Conservation (phyloP, 1,140 invertebrate species). For the Trachymyrmex septentrionalis region DNA sequence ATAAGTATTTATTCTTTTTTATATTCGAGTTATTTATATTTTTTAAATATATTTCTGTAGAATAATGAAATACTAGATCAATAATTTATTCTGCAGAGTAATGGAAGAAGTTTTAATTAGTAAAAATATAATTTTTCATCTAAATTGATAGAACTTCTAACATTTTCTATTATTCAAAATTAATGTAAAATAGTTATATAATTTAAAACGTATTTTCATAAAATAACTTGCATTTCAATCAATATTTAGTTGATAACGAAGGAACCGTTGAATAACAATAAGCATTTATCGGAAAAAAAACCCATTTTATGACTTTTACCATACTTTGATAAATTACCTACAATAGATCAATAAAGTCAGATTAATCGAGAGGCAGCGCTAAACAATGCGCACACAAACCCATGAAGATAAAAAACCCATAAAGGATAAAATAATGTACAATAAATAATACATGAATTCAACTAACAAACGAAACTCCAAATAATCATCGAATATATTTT, state of each 20-base stretch:
- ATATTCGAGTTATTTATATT: not conserved
- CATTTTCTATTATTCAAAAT: not conserved
- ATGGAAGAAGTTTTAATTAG: not conserved
- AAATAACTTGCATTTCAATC: not conserved
- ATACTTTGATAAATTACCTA: too few species aligned
- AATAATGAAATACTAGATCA: not conserved
- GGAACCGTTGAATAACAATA: not conserved
- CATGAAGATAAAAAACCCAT: too few species aligned
- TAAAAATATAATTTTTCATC: not conserved
- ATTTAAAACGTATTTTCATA: not conserved
- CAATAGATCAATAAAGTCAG: too few species aligned
- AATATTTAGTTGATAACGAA: slow-evolving; percentile 19
- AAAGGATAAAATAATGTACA: too few species aligned
- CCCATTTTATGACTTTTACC: too few species aligned
- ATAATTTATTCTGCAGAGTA: not conserved
- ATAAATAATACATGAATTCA: too few species aligned
- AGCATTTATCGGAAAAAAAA: slow-evolving; percentile 5
- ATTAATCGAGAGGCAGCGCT: too few species aligned
- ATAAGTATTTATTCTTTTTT: not conserved
- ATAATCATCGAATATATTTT: too few species aligned
- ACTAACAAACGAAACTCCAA: too few species aligned
- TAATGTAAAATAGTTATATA: not conserved
- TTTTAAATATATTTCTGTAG: not conserved
- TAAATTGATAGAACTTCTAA: not conserved
- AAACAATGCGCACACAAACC: too few species aligned